phyloP scores from a whole-genome alignment of 1,140 invertebrate species.

The Ruditapes philippinarum region DNA sequence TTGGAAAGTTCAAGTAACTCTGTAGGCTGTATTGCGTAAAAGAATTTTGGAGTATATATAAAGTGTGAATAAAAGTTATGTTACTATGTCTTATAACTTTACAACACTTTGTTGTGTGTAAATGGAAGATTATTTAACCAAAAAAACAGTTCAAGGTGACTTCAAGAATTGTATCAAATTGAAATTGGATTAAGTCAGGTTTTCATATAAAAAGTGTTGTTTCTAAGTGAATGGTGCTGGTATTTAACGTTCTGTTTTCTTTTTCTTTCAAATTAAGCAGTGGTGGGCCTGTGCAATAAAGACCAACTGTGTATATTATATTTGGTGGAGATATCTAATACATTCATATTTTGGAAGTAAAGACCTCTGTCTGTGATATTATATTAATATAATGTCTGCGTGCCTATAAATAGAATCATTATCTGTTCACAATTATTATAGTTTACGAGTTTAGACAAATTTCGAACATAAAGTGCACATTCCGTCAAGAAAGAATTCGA shows the following conservation, averaged over 20 bases:
- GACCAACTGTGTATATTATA: not conserved
- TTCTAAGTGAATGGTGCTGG: not conserved
- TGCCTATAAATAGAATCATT: too few species aligned
- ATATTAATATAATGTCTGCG: too few species aligned
- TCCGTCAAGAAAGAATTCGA: not conserved
- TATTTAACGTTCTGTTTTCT: not conserved
- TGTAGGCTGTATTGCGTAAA: not conserved
- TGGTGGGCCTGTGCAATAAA: constrained; percentile 24
- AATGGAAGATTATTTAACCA: constrained; percentile 15
- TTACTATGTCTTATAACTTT: not conserved
- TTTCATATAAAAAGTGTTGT: not conserved
- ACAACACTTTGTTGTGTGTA: not conserved
- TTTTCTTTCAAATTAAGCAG: not conserved
- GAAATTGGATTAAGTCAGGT: constrained; percentile 33
- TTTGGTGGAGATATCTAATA: not conserved
- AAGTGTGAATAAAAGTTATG: not conserved
- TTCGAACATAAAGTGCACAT: not conserved
- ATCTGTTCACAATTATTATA: too few species aligned
- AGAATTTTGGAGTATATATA: not conserved
- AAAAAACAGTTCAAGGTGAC: constrained; percentile 45
- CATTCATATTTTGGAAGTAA: not conserved
- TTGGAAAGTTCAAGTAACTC: not conserved
- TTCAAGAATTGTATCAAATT: constrained; percentile 54
- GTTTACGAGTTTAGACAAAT: not conserved
- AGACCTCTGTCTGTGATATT: constrained; percentile 7